Evolutionary conservation across 2,113 vertebrate genomes (phyloP).

Genomic region (Cygnus buccinator): DNA sequence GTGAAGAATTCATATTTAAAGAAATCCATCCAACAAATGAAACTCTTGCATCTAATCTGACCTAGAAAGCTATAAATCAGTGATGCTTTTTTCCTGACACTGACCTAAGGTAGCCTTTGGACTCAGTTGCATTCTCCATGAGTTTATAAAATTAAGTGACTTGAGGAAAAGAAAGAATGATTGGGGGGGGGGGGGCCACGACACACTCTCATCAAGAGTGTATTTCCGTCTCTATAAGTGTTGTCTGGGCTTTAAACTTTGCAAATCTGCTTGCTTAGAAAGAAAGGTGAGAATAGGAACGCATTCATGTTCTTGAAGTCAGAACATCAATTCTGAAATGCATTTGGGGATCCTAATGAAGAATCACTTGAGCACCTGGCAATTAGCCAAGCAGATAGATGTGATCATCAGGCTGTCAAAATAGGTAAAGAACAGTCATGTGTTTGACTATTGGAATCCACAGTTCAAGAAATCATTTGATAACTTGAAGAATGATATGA

Average conservation of each 20-base stretch:
- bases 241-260: background rate
- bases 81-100: background rate
- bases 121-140: background rate
- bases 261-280: background rate
- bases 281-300: background rate
- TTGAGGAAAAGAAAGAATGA: background rate
- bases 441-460: background rate
- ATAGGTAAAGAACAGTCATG: background rate
- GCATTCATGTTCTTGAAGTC: background rate
- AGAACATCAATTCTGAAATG: background rate
- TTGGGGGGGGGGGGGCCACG: too few species aligned
- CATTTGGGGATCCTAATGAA: background rate
- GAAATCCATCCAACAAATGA: background rate
- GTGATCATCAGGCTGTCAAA: background rate
- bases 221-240: background rate
- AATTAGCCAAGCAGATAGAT: background rate
- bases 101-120: background rate
- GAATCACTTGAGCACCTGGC: background rate
- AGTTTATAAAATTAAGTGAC: background rate
- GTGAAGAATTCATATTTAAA: background rate
- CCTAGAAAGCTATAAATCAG: background rate
- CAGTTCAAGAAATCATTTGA: background rate
- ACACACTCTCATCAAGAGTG: background rate
- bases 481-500: background rate
- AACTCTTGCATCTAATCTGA: background rate